A percentile compares a stretch with the other conserved stretches of the same genome.
Conservation (phyloP, 2,113 vertebrate genomes). For the Catharus minimus region DNA sequence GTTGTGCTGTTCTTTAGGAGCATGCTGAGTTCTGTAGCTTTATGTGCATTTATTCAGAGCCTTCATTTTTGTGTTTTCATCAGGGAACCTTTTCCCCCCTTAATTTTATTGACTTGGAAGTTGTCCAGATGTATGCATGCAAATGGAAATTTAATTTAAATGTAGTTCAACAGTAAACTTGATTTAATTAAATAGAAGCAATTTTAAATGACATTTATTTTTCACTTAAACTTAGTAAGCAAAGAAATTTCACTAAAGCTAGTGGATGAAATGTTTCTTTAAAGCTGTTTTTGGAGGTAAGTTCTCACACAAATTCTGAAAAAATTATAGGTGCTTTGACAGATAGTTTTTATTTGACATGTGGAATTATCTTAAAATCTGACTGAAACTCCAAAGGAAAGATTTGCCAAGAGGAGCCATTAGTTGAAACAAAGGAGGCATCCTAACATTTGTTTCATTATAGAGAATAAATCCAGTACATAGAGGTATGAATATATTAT, state of each 20-base stretch:
- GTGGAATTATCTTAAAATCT: background rate
- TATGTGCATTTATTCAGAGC: background rate
- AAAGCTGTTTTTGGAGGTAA: background rate
- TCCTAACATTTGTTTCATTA: background rate
- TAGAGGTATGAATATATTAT: background rate
- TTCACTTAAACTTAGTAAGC: background rate
- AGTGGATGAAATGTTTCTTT: background rate
- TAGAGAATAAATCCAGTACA: background rate
- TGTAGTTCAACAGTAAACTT: background rate
- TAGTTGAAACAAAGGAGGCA: background rate
- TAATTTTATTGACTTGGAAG: background rate
- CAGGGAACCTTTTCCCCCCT: background rate
- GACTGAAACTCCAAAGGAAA: background rate
- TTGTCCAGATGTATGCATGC: accelerated
- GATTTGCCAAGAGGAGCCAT: background rate
- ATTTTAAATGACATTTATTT: background rate
- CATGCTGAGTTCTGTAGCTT: background rate
- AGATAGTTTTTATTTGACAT: background rate
- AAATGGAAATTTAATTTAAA: background rate
- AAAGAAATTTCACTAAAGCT: background rate
- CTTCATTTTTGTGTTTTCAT: background rate
- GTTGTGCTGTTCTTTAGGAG: background rate
- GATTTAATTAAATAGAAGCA: background rate
- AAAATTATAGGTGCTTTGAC: background rate
- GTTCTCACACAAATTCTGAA: background rate